phyloP scores from a whole-genome alignment of 2,797 vertebrate genomes.

The Lerista edwardsae region DNA sequence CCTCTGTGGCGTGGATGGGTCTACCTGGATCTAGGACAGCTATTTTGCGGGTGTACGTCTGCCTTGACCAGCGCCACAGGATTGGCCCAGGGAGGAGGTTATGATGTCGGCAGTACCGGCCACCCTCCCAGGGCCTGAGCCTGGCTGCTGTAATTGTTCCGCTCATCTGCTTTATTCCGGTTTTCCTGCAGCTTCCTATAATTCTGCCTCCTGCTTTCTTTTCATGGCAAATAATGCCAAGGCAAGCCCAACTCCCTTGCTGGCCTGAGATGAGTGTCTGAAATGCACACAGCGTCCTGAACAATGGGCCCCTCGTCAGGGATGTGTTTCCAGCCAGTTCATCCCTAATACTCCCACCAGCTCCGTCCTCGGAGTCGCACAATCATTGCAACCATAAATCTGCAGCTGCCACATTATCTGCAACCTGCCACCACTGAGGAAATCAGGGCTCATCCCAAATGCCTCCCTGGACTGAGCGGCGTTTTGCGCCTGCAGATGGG shows the following conservation, averaged over 20 bases:
- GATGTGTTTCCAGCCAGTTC: constrained; percentile 20
- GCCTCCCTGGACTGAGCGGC: background rate
- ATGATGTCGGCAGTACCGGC: too few relatives aligned
- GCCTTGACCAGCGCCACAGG: too few relatives aligned
- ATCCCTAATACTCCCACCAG: background rate
- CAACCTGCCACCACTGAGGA: constrained; percentile 13
- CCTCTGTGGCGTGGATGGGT: too few relatives aligned
- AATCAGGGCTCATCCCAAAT: constrained; percentile 21
- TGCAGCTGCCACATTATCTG: constrained; percentile 12
- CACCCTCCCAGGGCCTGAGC: too few relatives aligned
- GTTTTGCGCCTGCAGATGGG: background rate
- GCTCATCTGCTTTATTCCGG: too few relatives aligned
- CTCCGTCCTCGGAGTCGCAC: constrained; percentile 13
- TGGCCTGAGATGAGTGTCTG: background rate
- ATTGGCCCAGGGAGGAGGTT: too few relatives aligned
- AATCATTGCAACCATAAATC: constrained; percentile 23
- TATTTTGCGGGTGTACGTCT: too few relatives aligned
- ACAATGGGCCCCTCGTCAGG: constrained; percentile 22
- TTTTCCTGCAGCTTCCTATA: background rate
- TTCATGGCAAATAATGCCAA: background rate
- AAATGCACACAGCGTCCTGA: background rate
- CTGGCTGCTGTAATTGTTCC: too few relatives aligned
- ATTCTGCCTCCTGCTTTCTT: background rate
- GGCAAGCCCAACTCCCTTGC: background rate
- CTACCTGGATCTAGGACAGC: too few relatives aligned